Conservation (phyloP, 2,797 vertebrate genomes). For the Anabas testudineus region DNA sequence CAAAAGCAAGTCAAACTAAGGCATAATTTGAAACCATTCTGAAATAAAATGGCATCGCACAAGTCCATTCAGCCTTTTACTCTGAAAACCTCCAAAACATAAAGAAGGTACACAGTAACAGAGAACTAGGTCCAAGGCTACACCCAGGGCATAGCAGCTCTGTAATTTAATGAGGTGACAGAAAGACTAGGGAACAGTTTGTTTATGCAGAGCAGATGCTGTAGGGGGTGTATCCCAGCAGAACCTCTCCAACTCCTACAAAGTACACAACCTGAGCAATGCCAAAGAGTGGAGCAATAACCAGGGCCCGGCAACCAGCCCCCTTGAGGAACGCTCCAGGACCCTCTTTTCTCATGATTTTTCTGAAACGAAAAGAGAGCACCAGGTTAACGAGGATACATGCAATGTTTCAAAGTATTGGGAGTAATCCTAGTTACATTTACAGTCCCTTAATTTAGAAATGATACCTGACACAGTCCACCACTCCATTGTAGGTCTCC, state of each 20-base stretch:
- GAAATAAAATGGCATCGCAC: slow-evolving; percentile 37
- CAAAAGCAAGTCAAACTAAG: slow-evolving; percentile 46
- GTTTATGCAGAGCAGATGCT: slow-evolving; percentile 81
- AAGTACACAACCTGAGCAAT: slow-evolving; percentile 90
- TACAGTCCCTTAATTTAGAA: neutral
- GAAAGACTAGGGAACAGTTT: slow-evolving; percentile 37
- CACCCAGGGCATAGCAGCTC: slow-evolving; percentile 61
- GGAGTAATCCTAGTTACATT: neutral
- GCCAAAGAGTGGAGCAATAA: slow-evolving; percentile 90
- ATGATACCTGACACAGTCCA: slow-evolving; percentile 87
- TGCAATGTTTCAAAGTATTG: neutral
- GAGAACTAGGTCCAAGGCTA: slow-evolving; percentile 50
- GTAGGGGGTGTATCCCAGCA: slow-evolving; percentile 84
- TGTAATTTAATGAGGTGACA: slow-evolving; percentile 61
- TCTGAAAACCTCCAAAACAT: slow-evolving; percentile 42
- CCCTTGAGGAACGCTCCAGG: slow-evolving; percentile 87
- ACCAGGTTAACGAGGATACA: neutral
- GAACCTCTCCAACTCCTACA: slow-evolving; percentile 86
- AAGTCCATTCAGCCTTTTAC: slow-evolving; percentile 57
- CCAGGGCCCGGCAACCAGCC: slow-evolving; percentile 86
- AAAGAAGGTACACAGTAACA: slow-evolving; percentile 64
- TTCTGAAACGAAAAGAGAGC: slow-evolving; percentile 70
- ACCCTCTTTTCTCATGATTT: slow-evolving; percentile 87
- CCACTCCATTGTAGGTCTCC: slow-evolving; percentile 87
- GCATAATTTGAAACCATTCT: slow-evolving; percentile 33